Percentiles rank a stretch among this genome's conserved stretches.
These are phyloP conservation scores for Rhopilema esculentum DNA, from an alignment of 30 jellyfish, hydroid and myxozoan species.

Conservation along the genomic window DNA sequence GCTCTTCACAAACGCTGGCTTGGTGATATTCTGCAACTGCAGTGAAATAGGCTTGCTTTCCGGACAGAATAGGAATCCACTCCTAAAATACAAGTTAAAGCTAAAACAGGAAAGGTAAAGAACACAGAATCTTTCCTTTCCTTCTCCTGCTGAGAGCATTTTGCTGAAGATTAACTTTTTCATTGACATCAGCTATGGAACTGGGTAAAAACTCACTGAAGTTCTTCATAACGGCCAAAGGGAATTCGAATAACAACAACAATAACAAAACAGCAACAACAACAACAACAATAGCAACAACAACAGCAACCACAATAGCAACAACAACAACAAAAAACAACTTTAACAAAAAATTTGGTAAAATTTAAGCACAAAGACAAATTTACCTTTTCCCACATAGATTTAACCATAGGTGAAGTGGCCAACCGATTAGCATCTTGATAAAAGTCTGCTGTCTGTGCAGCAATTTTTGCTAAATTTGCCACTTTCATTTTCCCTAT, in stretches of 20 bases:
- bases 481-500: constrained; percentile 94
- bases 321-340: no score
- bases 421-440: constrained; percentile 91
- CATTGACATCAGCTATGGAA: no score
- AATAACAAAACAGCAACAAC: no score
- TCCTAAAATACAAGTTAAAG: constrained; percentile 56
- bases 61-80: constrained; percentile 84
- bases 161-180: no score
- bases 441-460: constrained; percentile 90
- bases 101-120: neutral
- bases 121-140: neutral
- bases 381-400: constrained; percentile 94
- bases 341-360: no score
- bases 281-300: no score
- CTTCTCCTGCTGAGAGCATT: neutral
- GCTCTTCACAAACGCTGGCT: constrained; percentile 69
- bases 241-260: no score
- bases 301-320: no score
- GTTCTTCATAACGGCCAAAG: no score
- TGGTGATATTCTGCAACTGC: constrained; percentile 97
- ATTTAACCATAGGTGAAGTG: constrained; percentile 79
- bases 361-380: no score
- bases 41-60: constrained; percentile 83
- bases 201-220: no score
- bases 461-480: constrained; percentile 93